Evolutionary conservation across 1,140 invertebrate species (phyloP).

Genomic region (Drosophila guanche): DNA sequence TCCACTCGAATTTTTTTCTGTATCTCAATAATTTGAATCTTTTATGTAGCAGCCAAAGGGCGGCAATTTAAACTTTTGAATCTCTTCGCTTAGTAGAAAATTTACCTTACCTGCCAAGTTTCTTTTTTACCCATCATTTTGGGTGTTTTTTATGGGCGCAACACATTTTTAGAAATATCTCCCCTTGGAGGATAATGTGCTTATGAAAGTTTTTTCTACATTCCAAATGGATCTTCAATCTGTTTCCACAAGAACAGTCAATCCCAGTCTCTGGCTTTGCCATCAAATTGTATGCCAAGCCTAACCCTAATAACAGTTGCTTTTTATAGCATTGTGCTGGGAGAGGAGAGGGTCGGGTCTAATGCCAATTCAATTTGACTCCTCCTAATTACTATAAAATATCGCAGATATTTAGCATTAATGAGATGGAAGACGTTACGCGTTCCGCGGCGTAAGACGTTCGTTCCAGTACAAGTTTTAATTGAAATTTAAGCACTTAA

Average conservation of each 20-base stretch:
- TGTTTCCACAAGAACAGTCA: background rate
- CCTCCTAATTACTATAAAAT: slow-evolving; percentile 70
- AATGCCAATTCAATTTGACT: slow-evolving; percentile 63
- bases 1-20: no score
- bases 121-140: background rate
- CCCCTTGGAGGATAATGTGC: background rate
- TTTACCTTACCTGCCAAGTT: no score
- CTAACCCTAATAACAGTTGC: slow-evolving; percentile 54
- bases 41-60: no score
- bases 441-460: background rate
- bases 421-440: slow-evolving; percentile 35
- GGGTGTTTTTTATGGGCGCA: background rate
- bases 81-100: no score
- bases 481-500: slow-evolving; percentile 80
- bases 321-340: slow-evolving; percentile 39
- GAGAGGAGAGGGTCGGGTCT: slow-evolving; percentile 12
- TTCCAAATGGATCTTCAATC: slow-evolving; percentile 13
- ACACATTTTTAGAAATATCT: background rate
- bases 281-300: slow-evolving; percentile 20
- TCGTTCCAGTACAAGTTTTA: slow-evolving; percentile 61
- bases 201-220: background rate
- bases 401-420: slow-evolving; percentile 65
- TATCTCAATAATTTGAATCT: no score
- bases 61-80: no score
- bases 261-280: no score